Percentiles rank a stretch among this genome's conserved stretches.
Conservation (phyloP, 2,797 vertebrate species). For the Momotus momota region DNA sequence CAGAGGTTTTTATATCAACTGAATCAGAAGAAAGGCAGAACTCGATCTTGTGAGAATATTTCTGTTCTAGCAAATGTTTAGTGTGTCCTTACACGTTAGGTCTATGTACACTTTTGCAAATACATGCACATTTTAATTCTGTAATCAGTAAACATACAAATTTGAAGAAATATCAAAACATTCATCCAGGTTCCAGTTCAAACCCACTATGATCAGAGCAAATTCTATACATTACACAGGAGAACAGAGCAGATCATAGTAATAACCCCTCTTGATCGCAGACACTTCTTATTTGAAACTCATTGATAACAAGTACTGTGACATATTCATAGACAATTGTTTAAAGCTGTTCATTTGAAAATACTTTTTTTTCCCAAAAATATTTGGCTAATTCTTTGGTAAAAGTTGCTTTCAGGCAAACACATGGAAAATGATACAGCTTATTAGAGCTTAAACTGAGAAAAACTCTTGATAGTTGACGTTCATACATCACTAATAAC, state of each 20-base stretch:
- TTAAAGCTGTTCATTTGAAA: conserved; percentile 27
- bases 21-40: background rate
- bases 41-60: background rate
- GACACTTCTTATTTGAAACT: background rate
- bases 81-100: background rate
- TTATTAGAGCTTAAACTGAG: conserved; percentile 71
- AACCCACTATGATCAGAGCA: background rate
- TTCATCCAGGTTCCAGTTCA: background rate
- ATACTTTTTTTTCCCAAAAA: conserved; percentile 39
- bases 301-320: background rate
- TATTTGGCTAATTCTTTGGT: conserved; percentile 16
- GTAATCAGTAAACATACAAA: background rate
- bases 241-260: background rate
- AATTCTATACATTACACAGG: background rate
- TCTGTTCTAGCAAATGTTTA: background rate
- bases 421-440: conserved; percentile 53
- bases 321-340: background rate
- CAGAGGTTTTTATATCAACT: background rate
- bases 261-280: conserved; percentile 42
- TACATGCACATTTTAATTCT: background rate
- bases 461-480: conserved; percentile 67
- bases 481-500: conserved; percentile 71
- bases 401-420: conserved; percentile 55
- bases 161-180: background rate
- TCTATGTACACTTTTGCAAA: background rate